Evolutionary conservation across 2,797 vertebrate species (phyloP).

Genomic region (Babyrousa celebensis): DNA sequence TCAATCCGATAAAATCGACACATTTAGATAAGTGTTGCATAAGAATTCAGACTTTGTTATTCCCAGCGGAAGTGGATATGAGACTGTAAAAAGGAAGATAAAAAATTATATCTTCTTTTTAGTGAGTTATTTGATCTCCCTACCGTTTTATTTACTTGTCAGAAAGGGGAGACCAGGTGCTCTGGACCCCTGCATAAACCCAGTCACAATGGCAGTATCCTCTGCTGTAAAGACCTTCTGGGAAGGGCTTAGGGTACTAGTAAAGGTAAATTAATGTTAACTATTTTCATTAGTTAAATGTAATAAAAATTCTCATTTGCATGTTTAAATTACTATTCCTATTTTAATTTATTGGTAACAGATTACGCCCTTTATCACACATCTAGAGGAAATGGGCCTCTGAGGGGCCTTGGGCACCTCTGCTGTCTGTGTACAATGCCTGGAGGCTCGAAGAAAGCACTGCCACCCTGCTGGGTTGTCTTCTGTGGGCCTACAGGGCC

Average conservation of each 20-base stretch:
- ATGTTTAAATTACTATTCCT: constrained; percentile 7
- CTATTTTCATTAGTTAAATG: background rate
- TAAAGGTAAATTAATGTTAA: background rate
- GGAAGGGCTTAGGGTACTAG: background rate
- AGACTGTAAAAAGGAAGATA: constrained; percentile 85
- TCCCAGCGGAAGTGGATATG: constrained; percentile 74
- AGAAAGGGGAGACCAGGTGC: constrained; percentile 74
- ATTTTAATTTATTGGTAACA: constrained; percentile 54
- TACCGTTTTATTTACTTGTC: constrained; percentile 84
- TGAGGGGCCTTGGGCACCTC: background rate
- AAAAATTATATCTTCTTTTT: constrained; percentile 85
- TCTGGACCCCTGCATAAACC: constrained; percentile 40
- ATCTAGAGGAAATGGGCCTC: background rate
- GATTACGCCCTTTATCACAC: background rate
- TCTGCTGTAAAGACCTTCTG: background rate
- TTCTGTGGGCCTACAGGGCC: no score
- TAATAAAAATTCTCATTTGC: constrained; percentile 27
- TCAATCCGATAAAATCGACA: constrained; percentile 87
- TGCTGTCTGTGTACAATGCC: background rate
- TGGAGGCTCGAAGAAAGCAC: background rate
- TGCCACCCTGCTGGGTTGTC: background rate
- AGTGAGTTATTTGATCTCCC: constrained; percentile 83
- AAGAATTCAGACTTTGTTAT: constrained; percentile 87
- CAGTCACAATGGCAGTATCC: background rate
- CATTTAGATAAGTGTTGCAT: constrained; percentile 84